Conservation (phyloP, 2,797 vertebrate species). For the Myotis vivesi region DNA sequence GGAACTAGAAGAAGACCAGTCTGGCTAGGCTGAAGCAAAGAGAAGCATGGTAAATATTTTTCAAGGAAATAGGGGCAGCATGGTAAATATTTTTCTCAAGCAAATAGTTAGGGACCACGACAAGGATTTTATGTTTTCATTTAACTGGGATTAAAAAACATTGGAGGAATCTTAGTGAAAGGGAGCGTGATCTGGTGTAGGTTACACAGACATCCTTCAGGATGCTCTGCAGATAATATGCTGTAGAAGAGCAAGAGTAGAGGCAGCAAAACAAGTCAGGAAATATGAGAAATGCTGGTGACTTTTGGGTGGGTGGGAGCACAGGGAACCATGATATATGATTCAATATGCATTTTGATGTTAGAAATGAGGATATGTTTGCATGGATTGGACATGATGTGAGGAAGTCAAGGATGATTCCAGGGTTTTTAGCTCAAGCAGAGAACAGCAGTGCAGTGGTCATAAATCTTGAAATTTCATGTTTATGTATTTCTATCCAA, state of each 20-base stretch:
- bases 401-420: not conserved
- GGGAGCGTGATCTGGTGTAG: not conserved
- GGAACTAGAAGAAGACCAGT: not conserved
- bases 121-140: not conserved
- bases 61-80: not conserved
- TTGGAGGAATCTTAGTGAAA: not conserved
- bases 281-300: not conserved
- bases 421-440: not conserved
- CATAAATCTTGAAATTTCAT: not conserved
- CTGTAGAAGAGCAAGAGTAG: not conserved
- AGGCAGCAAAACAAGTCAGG: not conserved
- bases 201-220: not conserved
- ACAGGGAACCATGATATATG: not conserved
- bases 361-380: not conserved
- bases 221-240: not conserved
- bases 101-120: not conserved
- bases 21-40: not conserved
- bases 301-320: not conserved
- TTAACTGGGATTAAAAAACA: not conserved
- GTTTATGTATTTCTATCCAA: not conserved
- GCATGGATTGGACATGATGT: not conserved
- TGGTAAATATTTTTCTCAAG: not conserved
- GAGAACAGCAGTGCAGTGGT: not conserved
- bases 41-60: fast-evolving
- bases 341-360: not conserved